Base-by-base conservation (phyloP, 2,888 invertebrate species). In the Drosophila kanekoi region DNA sequence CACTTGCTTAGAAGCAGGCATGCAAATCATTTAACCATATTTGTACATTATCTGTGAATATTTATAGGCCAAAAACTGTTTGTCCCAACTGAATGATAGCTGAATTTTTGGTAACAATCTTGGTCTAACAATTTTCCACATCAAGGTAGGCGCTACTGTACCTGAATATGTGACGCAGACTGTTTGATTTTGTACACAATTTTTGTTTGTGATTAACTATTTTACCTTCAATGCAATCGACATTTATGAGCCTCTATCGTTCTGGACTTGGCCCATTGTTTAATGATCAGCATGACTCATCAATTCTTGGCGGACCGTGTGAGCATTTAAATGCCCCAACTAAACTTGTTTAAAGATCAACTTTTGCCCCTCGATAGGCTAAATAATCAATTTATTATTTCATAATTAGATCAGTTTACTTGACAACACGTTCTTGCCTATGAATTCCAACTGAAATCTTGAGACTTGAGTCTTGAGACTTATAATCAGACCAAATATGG, bases 211-310 rank as follows among this genome's bases (percentile, higher is more conserved):
- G 48, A 47, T 52, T 47, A 48, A 10, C 38, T 32, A 16, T 18
- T 28, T 3, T 20, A 43, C 43, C 43, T 57, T 23, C 41, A 35
- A 37, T 43, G 20, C 33, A 71, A 41, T 71, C 51, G 16, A 8
- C 16, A 53, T 40, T 43, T 68, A 47, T 41, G 35, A 13, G 8
- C 8, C n/a, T 18, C 32, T 11, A 38, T 53, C 18, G 60, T 18
- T 38, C 40, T 35, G 3, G 14, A 53, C 20, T 33, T 53, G n/a
- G 20, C 20, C 32, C 40, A 53, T 44, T 70, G 14, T 47, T 51
- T 33, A 33, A 47, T 23, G 18, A n/a, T 69, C 69, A 70, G 33
- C 51, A 38, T 70, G 70, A 70, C 28, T 20, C 20, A 14, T 1
- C 47, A 35, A 9, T 47, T 47, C 9, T 16, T n/a, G 13, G 11